These are phyloP conservation scores for Macaca nemestrina DNA, from an alignment of 2,113 vertebrate genomes.

Conservation along the genomic window DNA sequence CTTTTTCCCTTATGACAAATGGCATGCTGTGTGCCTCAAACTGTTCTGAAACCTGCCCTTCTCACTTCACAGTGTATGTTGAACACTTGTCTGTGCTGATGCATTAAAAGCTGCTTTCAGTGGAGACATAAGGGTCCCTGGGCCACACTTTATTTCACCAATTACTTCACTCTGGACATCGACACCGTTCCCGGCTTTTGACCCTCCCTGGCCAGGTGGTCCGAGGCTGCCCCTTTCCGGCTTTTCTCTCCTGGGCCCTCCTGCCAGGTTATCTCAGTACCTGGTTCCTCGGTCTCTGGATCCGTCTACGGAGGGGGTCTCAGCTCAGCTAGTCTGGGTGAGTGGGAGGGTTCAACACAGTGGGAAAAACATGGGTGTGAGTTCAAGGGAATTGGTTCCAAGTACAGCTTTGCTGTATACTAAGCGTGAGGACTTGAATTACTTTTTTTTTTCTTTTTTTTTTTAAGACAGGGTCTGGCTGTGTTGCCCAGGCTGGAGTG, in stretches of 20 bases:
- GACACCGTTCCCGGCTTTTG: background rate
- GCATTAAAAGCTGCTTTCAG: rapidly evolving
- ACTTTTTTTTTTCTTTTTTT: background rate
- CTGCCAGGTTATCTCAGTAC: rapidly evolving
- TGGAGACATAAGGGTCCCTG: rapidly evolving
- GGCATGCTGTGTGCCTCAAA: background rate
- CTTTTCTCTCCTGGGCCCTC: rapidly evolving
- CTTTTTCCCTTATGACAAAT: too few species aligned
- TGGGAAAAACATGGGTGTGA: background rate
- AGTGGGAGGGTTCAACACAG: too few species aligned
- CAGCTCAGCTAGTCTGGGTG: rapidly evolving
- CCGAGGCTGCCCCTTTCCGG: background rate
- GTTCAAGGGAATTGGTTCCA: background rate
- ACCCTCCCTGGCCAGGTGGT: rapidly evolving
- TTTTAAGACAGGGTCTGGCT: too few species aligned
- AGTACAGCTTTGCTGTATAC: rapidly evolving
- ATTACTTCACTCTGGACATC: rapidly evolving
- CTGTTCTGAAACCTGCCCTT: background rate
- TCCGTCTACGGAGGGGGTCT: rapidly evolving
- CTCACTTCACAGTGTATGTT: rapidly evolving
- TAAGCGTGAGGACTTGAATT: rapidly evolving
- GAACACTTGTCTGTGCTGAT: background rate
- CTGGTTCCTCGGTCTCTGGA: rapidly evolving
- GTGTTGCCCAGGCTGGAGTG: too few species aligned
- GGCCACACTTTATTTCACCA: rapidly evolving